A percentile compares a stretch with the other conserved stretches of the same genome.
phyloP scores from a whole-genome alignment of 2,797 vertebrate genomes.

The Danionella dracula region DNA sequence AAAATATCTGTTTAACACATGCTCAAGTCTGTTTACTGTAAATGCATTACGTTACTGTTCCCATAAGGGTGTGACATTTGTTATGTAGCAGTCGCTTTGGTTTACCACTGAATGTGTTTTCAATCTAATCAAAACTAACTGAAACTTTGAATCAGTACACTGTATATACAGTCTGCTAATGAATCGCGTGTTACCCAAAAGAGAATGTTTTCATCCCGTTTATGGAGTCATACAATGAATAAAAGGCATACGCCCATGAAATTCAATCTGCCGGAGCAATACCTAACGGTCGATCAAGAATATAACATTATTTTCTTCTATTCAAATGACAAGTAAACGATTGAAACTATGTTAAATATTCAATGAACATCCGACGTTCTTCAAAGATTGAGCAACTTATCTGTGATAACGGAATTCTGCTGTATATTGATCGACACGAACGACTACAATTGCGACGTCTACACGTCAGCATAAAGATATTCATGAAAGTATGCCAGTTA shows the following conservation, averaged over 20 bases:
- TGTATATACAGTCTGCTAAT: background rate
- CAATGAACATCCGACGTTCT: no score
- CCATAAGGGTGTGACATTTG: background rate
- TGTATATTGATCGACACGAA: background rate
- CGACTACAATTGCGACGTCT: background rate
- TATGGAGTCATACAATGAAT: slow-evolving; percentile 64
- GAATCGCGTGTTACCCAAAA: background rate
- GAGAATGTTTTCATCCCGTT: slow-evolving; percentile 51
- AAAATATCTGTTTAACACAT: background rate
- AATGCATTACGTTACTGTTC: background rate
- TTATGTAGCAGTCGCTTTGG: no score
- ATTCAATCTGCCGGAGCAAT: slow-evolving; percentile 50
- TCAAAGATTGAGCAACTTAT: no score
- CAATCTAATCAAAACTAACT: no score
- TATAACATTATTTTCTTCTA: no score
- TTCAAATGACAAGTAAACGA: no score
- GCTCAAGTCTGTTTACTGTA: background rate
- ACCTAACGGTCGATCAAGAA: slow-evolving; percentile 5
- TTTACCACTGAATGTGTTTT: no score
- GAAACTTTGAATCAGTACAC: no score
- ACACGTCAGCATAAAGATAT: background rate
- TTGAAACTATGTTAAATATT: no score
- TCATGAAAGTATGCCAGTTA: background rate
- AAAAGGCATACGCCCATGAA: slow-evolving; percentile 74
- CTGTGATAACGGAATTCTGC: background rate